These are phyloP conservation scores for Itoplectis maculator DNA, from an alignment of 2,888 invertebrate species.

Conservation along the genomic window DNA sequence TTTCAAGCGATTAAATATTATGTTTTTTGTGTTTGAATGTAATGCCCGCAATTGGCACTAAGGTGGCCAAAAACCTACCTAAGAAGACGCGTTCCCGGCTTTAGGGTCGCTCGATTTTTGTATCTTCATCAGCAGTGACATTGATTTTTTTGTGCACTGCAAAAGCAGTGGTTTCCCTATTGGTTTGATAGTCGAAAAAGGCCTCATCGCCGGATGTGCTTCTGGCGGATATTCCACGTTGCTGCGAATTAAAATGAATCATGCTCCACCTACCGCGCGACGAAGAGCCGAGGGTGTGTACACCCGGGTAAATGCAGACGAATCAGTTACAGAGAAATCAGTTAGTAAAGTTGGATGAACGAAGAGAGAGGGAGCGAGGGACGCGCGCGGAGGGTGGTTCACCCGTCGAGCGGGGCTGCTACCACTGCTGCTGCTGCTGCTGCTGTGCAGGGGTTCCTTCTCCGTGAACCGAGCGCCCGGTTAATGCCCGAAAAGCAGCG, in stretches of 20 bases:
- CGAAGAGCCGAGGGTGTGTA: neutral
- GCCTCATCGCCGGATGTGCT: slow-evolving; percentile 6
- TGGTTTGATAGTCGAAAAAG: neutral
- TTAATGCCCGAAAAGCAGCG: slow-evolving; percentile 66
- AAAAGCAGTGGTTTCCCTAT: neutral
- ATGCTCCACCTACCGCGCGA: neutral
- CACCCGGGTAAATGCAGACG: slow-evolving; percentile 49
- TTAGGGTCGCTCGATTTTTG: no score
- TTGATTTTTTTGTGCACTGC: no score
- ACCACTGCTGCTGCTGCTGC: neutral
- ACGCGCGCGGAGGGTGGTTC: slow-evolving; percentile 32
- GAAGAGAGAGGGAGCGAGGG: slow-evolving; percentile 42
- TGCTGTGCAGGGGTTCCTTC: slow-evolving; percentile 9
- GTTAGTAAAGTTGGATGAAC: slow-evolving; percentile 59
- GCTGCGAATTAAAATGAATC: slow-evolving; percentile 52
- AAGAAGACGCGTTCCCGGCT: slow-evolving; percentile 20
- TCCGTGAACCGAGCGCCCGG: slow-evolving; percentile 51
- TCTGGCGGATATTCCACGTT: neutral
- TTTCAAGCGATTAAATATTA: no score
- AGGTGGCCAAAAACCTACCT: no score
- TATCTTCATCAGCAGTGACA: no score
- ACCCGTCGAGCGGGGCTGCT: slow-evolving; percentile 26
- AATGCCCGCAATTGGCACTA: no score
- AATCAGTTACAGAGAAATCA: slow-evolving; percentile 64
- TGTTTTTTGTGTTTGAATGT: no score